Percentiles rank a stretch among this genome's conserved stretches.
These are phyloP conservation scores for Heliconius himera DNA, from an alignment of 1,140 invertebrate genomes.

Conservation along the genomic window DNA sequence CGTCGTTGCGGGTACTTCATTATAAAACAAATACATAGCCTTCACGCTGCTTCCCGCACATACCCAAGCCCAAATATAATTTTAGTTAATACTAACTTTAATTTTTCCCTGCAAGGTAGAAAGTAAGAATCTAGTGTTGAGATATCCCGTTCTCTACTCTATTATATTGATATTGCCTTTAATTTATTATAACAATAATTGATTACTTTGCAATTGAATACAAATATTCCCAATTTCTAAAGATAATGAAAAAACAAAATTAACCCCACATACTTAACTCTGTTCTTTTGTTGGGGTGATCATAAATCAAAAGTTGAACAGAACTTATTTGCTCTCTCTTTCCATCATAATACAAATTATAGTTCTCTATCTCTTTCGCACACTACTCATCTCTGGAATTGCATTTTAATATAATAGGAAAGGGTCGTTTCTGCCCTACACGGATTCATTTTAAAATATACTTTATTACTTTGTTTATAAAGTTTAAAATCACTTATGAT, in stretches of 20 bases:
- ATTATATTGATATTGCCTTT: no score
- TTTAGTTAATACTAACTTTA: no score
- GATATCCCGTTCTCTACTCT: no score
- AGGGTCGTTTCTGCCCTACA: not conserved
- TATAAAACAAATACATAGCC: no score
- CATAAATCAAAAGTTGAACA: slow-evolving; percentile 23
- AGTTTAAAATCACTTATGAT: not conserved
- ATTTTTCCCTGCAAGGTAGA: no score
- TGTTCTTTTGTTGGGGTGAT: slow-evolving; percentile 11
- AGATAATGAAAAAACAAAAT: slow-evolving; percentile 3
- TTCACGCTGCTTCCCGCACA: no score
- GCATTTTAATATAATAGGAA: not conserved
- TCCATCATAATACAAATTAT: not conserved
- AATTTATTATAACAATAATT: no score
- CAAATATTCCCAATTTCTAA: not conserved
- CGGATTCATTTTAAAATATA: not conserved
- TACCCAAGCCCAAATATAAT: no score
- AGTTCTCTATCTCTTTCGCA: slow-evolving; percentile 6
- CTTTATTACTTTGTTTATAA: not conserved
- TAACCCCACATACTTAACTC: slow-evolving; percentile 18
- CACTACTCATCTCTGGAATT: slow-evolving; percentile 1
- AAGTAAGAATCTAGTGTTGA: no score
- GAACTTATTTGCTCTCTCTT: slow-evolving; percentile 4
- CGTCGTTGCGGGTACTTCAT: no score
- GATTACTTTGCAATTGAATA: not conserved